phyloP scores from a whole-genome alignment of 2,797 vertebrate species.

The Heteromormyrus szaboi region DNA sequence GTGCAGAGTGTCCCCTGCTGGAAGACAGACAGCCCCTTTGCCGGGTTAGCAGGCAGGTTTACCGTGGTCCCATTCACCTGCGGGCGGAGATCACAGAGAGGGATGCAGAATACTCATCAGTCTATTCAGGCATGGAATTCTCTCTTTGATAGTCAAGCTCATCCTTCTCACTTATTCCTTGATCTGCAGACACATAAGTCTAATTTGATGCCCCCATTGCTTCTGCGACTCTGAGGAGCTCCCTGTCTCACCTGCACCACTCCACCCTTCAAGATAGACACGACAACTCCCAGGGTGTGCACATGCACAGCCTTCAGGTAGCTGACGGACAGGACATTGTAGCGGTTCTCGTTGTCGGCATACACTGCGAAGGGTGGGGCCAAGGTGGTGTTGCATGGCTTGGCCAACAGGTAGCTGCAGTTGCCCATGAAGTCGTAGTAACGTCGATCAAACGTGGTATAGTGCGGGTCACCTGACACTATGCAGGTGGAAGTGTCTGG shows the following conservation, averaged over 20 bases:
- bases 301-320: conserved; percentile 68
- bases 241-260: conserved; percentile 53
- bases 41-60: conserved; percentile 54
- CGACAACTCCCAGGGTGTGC: conserved; percentile 47
- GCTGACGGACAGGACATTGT: conserved; percentile 50
- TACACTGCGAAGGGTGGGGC: conserved; percentile 61
- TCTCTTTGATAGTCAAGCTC: neutral
- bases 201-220: too few species aligned
- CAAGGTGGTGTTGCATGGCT: conserved; percentile 52
- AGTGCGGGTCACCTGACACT: conserved; percentile 63
- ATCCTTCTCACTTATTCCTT: neutral
- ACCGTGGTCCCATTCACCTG: conserved; percentile 60
- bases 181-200: neutral
- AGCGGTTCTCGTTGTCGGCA: conserved; percentile 63
- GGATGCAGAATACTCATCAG: too few species aligned
- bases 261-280: conserved; percentile 66
- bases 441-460: conserved; percentile 62
- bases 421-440: conserved; percentile 69
- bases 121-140: neutral
- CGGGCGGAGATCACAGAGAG: neutral
- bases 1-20: conserved; percentile 59
- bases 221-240: neutral
- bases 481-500: conserved; percentile 56
- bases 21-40: conserved; percentile 54
- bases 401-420: conserved; percentile 67